Conservation (phyloP, 30 jellyfish, hydroid and myxozoan species). For the Chrysaora quinquecirrha region DNA sequence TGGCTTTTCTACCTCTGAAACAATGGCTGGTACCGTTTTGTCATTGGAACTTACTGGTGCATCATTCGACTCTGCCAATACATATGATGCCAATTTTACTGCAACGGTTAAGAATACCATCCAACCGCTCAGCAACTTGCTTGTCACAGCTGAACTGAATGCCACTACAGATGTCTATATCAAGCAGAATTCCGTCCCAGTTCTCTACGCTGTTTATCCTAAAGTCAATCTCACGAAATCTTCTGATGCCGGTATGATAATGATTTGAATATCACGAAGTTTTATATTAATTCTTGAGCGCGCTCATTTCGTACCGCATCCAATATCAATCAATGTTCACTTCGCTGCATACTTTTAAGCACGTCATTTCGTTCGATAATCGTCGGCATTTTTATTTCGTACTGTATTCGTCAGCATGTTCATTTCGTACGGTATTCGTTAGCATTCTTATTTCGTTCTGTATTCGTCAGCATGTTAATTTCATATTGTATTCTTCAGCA, state of each 20-base stretch:
- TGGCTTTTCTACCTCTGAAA: background rate
- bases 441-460: no score
- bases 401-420: no score
- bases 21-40: constrained; percentile 20
- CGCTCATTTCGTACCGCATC: no score
- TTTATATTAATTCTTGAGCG: no score
- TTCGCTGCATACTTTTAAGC: no score
- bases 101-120: constrained; percentile 64
- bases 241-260: constrained; percentile 29
- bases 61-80: constrained; percentile 31
- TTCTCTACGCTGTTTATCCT: constrained; percentile 83
- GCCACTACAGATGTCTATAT: constrained; percentile 38
- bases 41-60: constrained; percentile 10
- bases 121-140: constrained; percentile 74
- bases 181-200: constrained; percentile 53
- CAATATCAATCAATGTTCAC: no score
- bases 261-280: no score
- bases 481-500: no score
- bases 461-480: no score
- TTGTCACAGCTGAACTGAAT: constrained; percentile 39
- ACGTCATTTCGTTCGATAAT: no score
- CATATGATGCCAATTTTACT: constrained; percentile 48
- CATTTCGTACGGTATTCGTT: no score
- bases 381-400: no score
- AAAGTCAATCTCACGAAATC: constrained; percentile 68